Percentiles rank a stretch among this genome's conserved stretches.
Evolutionary conservation across 2,113 vertebrate genomes (phyloP).

Genomic region (Gracilinanus agilis): DNA sequence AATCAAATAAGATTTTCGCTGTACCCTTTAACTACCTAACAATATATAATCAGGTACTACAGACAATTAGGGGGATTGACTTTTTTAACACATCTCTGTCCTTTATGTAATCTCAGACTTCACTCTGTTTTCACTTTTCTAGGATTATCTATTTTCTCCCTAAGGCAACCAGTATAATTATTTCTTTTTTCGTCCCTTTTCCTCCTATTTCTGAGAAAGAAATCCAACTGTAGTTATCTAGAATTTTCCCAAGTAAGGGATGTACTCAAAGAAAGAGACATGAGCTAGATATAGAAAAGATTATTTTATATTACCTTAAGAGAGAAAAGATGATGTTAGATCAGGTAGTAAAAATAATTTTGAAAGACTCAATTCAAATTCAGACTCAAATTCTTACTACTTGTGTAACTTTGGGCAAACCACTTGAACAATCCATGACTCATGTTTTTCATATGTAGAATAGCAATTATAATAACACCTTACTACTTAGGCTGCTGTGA

Average conservation of each 20-base stretch:
- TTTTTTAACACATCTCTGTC: neutral
- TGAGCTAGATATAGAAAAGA: neutral
- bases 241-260: neutral
- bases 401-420: neutral
- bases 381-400: neutral
- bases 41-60: too few relatives aligned
- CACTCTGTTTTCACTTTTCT: neutral
- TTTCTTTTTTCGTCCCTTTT: neutral
- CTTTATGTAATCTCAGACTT: neutral
- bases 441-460: neutral
- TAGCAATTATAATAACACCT: neutral
- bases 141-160: neutral
- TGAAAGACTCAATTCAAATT: neutral
- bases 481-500: neutral
- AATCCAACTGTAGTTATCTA: neutral
- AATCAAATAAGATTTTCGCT: neutral
- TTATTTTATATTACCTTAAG: neutral
- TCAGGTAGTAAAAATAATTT: neutral
- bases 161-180: too few relatives aligned
- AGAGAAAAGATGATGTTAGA: neutral
- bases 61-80: neutral
- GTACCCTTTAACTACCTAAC: neutral
- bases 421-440: neutral
- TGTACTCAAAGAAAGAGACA: neutral
- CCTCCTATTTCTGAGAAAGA: neutral